These are phyloP conservation scores for Stichopus chloronotus DNA, from an alignment of 35 echinoderm and acorn worm genomes.

Conservation along the genomic window DNA sequence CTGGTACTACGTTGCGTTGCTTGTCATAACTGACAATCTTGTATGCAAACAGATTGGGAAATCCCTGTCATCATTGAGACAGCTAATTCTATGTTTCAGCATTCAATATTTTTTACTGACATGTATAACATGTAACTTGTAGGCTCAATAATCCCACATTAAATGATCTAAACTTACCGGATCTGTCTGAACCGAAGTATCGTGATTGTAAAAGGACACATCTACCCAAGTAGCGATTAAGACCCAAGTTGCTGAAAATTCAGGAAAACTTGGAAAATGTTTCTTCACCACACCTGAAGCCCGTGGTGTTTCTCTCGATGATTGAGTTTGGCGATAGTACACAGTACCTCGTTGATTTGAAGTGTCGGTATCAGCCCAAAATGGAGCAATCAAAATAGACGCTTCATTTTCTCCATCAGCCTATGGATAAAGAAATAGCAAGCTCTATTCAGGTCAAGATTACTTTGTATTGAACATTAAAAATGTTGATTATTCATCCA, in stretches of 20 bases:
- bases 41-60: too few relatives aligned
- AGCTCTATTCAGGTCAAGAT: background rate
- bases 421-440: background rate
- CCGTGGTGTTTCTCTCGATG: background rate
- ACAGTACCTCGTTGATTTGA: conserved; percentile 18
- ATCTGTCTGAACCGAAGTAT: background rate
- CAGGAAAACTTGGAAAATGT: background rate
- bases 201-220: conserved; percentile 36
- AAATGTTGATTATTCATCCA: background rate
- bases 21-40: too few relatives aligned
- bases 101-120: too few relatives aligned
- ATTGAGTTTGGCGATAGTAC: background rate
- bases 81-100: too few relatives aligned
- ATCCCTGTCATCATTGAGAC: too few relatives aligned
- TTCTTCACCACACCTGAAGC: background rate
- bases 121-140: too few relatives aligned
- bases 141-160: too few relatives aligned
- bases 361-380: conserved; percentile 67
- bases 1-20: too few relatives aligned
- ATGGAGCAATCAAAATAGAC: conserved; percentile 42
- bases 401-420: background rate
- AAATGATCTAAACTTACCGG: background rate
- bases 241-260: conserved; percentile 34
- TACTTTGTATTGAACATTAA: background rate
- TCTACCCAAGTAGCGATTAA: conserved; percentile 49